phyloP scores from a whole-genome alignment of 2,113 vertebrate genomes.

The Notechis scutatus region DNA sequence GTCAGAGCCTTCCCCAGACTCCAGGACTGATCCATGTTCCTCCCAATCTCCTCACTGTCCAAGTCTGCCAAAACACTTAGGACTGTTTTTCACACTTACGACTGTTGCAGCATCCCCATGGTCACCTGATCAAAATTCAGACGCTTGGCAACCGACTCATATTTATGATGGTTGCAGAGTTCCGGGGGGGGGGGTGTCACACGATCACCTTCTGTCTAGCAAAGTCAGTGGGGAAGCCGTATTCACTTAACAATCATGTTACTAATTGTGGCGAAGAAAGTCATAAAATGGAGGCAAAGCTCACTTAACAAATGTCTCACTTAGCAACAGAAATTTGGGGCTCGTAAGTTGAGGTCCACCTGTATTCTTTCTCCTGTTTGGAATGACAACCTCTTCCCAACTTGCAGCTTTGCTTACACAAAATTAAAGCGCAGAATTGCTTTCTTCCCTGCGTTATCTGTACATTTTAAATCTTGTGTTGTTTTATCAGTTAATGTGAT shows the following conservation, averaged over 20 bases:
- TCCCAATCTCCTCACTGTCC: too few relatives aligned
- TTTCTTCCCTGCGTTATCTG: background rate
- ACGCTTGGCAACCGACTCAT: too few relatives aligned
- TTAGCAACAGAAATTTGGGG: background rate
- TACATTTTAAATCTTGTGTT: background rate
- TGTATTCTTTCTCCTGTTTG: background rate
- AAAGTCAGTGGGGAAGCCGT: background rate
- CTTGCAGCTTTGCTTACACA: background rate
- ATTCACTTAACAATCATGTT: background rate
- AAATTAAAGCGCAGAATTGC: background rate
- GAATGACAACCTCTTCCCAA: background rate
- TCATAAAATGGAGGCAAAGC: background rate
- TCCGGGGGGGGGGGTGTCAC: too few relatives aligned
- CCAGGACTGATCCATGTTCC: too few relatives aligned
- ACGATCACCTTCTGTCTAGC: background rate
- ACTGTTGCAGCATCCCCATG: background rate
- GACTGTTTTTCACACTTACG: too few relatives aligned
- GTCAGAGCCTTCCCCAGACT: too few relatives aligned
- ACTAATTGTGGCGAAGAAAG: too few relatives aligned
- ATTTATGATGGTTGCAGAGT: too few relatives aligned
- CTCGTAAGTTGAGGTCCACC: fast-evolving
- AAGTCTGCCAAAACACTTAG: background rate
- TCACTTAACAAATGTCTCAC: background rate
- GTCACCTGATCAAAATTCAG: background rate
- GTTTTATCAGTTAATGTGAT: background rate